These are phyloP conservation scores for Clitarchus hookeri DNA, from an alignment of 2,888 invertebrate species.

Conservation along the genomic window DNA sequence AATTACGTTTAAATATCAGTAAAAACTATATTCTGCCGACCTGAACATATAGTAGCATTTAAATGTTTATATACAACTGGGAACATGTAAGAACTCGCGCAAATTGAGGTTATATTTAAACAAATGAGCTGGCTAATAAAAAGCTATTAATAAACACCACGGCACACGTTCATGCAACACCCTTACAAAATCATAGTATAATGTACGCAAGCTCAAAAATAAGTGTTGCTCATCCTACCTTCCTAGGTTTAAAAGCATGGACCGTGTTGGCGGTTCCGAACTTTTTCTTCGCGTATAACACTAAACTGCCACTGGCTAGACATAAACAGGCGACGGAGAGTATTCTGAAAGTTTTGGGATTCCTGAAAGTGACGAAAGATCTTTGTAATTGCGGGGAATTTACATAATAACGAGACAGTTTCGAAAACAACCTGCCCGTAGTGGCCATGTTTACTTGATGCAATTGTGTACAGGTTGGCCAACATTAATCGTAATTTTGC, in stretches of 20 bases:
- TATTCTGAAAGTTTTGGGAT: constrained; percentile 48
- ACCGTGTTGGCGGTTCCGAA: constrained; percentile 54
- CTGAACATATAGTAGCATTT: too few species aligned
- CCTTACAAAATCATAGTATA: too few species aligned
- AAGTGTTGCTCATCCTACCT: constrained; percentile 52
- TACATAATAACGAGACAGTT: constrained; percentile 55
- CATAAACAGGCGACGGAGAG: constrained; percentile 48
- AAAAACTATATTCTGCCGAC: too few species aligned
- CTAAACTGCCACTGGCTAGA: constrained; percentile 56
- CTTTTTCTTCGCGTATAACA: constrained; percentile 56
- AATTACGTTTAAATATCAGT: too few species aligned
- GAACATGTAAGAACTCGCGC: too few species aligned
- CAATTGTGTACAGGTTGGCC: constrained; percentile 32
- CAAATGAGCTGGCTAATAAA: too few species aligned
- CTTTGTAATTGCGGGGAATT: constrained; percentile 53
- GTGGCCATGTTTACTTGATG: constrained; percentile 58
- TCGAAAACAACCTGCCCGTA: constrained; percentile 56
- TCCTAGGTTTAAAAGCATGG: constrained; percentile 59
- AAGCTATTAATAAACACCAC: too few species aligned
- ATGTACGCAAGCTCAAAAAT: too few species aligned
- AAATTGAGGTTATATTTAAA: too few species aligned
- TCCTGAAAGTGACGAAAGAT: constrained; percentile 53
- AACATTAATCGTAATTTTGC: background rate
- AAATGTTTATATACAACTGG: too few species aligned
- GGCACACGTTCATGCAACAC: background rate